Evolutionary conservation across 2,888 invertebrate genomes (phyloP), one percentile per base, ranked within the genome.

Genomic region (Tiphia femorata): DNA sequence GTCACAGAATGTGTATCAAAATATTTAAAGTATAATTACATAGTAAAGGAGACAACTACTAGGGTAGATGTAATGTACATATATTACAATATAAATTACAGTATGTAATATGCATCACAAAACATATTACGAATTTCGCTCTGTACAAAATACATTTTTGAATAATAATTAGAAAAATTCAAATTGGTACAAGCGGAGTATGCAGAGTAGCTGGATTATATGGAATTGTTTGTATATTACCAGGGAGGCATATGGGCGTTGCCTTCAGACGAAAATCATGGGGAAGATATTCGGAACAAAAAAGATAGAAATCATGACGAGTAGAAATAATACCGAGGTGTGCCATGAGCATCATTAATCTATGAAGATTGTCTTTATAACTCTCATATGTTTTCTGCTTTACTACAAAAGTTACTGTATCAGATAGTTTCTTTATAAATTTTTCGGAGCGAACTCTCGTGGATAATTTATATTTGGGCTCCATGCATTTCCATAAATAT

Each of bases 241-340:
- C 81, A 0, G 82, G 80, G 12, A 76, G 14, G 10, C 71, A 5
- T 61, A 81, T 82, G 0, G 82, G 82, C 3, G 73, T 56, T 0
- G 61, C 77, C 49, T 83, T 83, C 2, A 62, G 14, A 3, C 78
- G 74, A 49, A 83, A 75, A 0, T 73, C 67, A 16, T 75, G 76
- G 1, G 82, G 82, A 23, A 83, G 48, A 56, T 67, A 83, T 0
- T 82, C 73, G 2, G 63, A 54, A 21, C 77, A 80, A 38, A 83
- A 83, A 16, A 64, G 35, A 43, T 79, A 68, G 58, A 83, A 83
- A 27, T 83, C 81, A 4, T 64, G 54, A 5, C 73, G 71, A 0
- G 69, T 77, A 33, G 42, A 23, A 1, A 83, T 69, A 16, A 82
- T 75, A 2, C 52, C 56, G 1, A 79, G 56, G 2, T 61, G 67